These are phyloP conservation scores for Aphodius sticticus DNA, from an alignment of 2,888 invertebrate species.

Conservation along the genomic window DNA sequence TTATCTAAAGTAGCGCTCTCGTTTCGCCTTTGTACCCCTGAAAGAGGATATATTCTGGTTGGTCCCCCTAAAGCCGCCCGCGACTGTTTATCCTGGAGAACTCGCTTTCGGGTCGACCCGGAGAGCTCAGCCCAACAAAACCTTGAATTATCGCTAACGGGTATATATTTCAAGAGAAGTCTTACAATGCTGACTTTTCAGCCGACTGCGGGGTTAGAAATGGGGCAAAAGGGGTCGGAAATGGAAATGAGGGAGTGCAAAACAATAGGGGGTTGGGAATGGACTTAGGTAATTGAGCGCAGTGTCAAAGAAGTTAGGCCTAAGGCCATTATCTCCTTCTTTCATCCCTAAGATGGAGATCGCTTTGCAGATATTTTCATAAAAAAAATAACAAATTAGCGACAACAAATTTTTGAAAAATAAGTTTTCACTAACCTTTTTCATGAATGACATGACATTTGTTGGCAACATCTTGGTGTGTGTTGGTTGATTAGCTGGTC, in stretches of 20 bases:
- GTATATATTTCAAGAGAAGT: neutral
- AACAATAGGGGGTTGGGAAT: conserved; percentile 5
- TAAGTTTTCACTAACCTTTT: conserved; percentile 76
- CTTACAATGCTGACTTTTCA: conserved; percentile 11
- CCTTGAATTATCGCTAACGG: neutral
- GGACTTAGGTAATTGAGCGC: neutral
- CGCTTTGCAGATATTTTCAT: too few relatives aligned
- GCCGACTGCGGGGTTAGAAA: neutral
- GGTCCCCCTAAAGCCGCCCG: neutral
- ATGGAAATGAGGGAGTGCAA: neutral
- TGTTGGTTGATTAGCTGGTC: neutral
- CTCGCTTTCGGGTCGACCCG: neutral
- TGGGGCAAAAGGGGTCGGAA: neutral
- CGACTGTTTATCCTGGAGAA: neutral
- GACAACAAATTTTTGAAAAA: neutral
- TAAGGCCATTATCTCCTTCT: neutral
- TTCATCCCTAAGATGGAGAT: neutral
- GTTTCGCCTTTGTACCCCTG: neutral
- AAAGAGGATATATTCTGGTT: neutral
- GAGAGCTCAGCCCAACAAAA: neutral
- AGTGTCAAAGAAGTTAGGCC: neutral
- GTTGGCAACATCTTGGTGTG: conserved; percentile 77
- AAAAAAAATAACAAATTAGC: too few relatives aligned
- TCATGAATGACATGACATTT: conserved; percentile 92
- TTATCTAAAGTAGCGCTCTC: conserved; percentile 4